phyloP scores from a whole-genome alignment of 2,113 vertebrate species.

The Ardeotis arabs region DNA sequence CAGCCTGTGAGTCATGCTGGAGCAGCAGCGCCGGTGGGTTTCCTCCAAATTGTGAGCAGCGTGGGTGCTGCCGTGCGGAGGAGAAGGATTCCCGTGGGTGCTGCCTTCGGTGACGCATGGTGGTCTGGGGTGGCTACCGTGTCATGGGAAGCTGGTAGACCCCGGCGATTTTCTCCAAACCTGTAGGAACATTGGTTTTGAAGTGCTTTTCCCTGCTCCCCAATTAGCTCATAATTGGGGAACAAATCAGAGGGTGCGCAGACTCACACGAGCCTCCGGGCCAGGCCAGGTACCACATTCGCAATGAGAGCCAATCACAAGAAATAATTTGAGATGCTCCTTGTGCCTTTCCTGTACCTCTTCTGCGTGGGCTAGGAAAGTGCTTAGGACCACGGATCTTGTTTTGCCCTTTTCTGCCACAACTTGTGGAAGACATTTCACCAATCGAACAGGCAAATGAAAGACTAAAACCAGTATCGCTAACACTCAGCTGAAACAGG shows the following conservation, averaged over 20 bases:
- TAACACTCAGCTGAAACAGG: neutral
- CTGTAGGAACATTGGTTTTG: neutral
- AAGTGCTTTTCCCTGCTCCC: neutral
- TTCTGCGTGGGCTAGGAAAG: neutral
- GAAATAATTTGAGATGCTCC: neutral
- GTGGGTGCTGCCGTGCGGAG: fast-evolving
- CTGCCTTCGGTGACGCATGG: fast-evolving
- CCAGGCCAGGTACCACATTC: neutral
- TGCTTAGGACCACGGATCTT: fast-evolving
- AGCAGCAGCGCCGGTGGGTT: fast-evolving
- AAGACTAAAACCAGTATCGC: neutral
- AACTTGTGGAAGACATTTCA: neutral
- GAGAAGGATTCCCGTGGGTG: neutral
- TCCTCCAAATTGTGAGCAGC: neutral
- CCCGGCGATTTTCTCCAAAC: neutral
- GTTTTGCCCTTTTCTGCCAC: neutral
- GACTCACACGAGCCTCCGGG: neutral
- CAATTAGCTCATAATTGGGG: neutral
- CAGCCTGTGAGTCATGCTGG: neutral
- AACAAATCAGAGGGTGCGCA: neutral
- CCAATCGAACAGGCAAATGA: neutral
- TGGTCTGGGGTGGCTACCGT: neutral
- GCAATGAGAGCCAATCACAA: neutral
- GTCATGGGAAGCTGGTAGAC: neutral
- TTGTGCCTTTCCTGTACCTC: neutral